Conservation (phyloP, 2,888 invertebrate species). For the Cataglyphis albicans region DNA sequence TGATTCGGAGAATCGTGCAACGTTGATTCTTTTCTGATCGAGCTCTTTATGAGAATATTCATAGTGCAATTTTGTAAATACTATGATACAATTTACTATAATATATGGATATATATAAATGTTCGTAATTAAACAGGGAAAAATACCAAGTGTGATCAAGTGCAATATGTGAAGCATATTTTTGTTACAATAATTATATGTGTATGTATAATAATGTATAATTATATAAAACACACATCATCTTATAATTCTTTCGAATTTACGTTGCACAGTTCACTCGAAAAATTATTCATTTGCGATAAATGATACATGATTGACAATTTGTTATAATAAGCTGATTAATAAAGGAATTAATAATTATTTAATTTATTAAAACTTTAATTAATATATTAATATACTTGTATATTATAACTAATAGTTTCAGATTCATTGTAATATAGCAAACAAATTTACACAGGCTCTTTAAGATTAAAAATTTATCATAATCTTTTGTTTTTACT, state of each 20-base stretch:
- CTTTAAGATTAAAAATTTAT: neutral
- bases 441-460: neutral
- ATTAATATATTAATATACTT: neutral
- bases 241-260: slow-evolving; percentile 20
- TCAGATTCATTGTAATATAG: neutral
- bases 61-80: neutral
- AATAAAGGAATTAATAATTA: neutral
- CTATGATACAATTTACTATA: neutral
- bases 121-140: neutral
- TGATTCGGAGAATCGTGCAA: slow-evolving; percentile 53
- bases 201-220: neutral
- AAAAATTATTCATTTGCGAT: slow-evolving; percentile 44
- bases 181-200: neutral
- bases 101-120: neutral
- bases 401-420: neutral
- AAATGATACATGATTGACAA: slow-evolving; percentile 58
- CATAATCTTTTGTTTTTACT: neutral
- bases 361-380: slow-evolving; percentile 2
- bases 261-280: slow-evolving; percentile 48
- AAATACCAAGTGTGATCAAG: neutral
- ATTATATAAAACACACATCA: neutral
- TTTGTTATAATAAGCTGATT: slow-evolving; percentile 13
- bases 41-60: neutral
- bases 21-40: slow-evolving; percentile 38
- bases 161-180: neutral